phyloP scores from a whole-genome alignment of 2,797 vertebrate genomes.

The Pterois miles region DNA sequence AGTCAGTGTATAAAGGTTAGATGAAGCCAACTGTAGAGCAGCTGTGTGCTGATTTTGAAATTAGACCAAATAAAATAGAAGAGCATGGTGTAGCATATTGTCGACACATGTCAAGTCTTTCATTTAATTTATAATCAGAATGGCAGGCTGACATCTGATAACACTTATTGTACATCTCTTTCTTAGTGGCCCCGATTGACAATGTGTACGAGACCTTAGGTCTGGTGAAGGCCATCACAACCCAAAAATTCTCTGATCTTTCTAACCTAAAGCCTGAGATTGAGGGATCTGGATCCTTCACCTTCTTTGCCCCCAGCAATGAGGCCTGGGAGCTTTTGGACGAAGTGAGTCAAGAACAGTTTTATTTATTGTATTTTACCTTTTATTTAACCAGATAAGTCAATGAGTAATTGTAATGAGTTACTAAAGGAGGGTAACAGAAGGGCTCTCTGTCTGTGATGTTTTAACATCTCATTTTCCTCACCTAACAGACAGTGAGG shows the following conservation, averaged over 20 bases:
- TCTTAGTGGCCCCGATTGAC: conserved; percentile 93
- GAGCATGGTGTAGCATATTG: conserved; percentile 11
- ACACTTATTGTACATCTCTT: conserved; percentile 1
- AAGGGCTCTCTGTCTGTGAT: not conserved
- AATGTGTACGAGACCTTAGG: conserved; percentile 93
- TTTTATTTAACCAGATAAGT: too few relatives aligned
- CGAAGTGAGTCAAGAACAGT: conserved; percentile 78
- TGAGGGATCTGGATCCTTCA: conserved; percentile 93
- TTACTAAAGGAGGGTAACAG: too few relatives aligned
- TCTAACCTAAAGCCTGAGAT: conserved; percentile 92
- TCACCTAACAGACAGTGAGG: conserved; percentile 82
- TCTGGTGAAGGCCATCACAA: conserved; percentile 88
- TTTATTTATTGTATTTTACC: too few relatives aligned
- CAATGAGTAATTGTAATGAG: too few relatives aligned
- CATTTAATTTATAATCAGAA: conserved; percentile 7
- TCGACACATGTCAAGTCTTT: conserved; percentile 7
- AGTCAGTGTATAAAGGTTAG: conserved; percentile 13
- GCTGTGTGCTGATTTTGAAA: conserved; percentile 30
- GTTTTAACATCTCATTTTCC: not conserved
- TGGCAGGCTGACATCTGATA: not conserved
- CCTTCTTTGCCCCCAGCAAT: conserved; percentile 96
- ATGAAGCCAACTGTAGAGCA: conserved; percentile 37
- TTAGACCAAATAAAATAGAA: conserved; percentile 5
- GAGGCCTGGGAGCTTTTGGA: conserved; percentile 94
- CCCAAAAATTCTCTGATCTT: conserved; percentile 88